Evolutionary conservation across 2,797 vertebrate species (phyloP).

Genomic region (Chelidonichthys spinosus): DNA sequence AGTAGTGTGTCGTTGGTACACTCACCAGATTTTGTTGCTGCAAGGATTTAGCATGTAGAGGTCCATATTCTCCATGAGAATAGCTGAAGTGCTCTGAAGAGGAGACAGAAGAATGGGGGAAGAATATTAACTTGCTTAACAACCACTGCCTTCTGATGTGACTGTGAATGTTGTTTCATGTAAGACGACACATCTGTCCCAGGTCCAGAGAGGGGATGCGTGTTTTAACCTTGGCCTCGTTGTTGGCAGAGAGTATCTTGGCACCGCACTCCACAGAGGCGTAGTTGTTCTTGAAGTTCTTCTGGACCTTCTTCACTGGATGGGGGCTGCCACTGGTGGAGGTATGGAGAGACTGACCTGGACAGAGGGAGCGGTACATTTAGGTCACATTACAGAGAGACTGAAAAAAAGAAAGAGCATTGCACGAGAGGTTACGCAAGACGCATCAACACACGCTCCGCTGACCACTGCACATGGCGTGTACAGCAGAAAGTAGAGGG

Average conservation of each 20-base stretch:
- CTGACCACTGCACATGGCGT: constrained; percentile 43
- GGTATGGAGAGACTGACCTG: constrained; percentile 95
- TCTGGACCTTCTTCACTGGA: constrained; percentile 94
- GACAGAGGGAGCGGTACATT: constrained; percentile 24
- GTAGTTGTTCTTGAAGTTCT: constrained; percentile 98
- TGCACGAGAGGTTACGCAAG: constrained; percentile 54
- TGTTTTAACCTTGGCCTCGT: constrained; percentile 93
- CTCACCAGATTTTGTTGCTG: constrained; percentile 99
- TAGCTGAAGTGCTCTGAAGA: constrained; percentile 94
- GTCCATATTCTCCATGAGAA: constrained; percentile 99
- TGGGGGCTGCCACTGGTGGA: constrained; percentile 89
- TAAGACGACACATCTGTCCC: neutral
- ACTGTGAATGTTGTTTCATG: neutral
- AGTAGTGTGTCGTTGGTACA: neutral
- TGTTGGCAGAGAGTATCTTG: constrained; percentile 97
- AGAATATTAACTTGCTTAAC: no score
- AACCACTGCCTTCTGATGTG: neutral
- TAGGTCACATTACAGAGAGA: constrained; percentile 23
- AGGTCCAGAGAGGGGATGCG: neutral
- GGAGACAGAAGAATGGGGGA: neutral
- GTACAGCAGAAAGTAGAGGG: constrained; percentile 8
- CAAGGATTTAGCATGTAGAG: constrained; percentile 99
- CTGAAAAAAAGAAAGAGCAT: constrained; percentile 6
- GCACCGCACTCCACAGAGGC: constrained; percentile 99
- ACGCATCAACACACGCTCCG: constrained; percentile 39